Percentiles rank a stretch among this genome's conserved stretches.
These are phyloP conservation scores for Paradisaea rubra DNA, from an alignment of 2,113 vertebrate genomes.

Conservation along the genomic window DNA sequence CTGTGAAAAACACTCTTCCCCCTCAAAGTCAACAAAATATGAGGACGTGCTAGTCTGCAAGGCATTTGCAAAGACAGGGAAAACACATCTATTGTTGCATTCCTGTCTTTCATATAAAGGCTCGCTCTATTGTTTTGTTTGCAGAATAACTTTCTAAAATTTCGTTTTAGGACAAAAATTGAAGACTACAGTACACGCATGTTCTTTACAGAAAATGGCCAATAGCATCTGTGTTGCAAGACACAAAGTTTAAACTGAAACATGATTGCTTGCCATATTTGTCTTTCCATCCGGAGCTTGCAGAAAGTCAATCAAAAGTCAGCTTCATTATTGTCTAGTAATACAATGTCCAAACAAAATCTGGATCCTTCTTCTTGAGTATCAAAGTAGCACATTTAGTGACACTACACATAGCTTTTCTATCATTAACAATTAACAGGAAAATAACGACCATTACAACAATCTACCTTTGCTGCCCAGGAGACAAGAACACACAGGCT, in stretches of 20 bases:
- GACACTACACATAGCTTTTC: background rate
- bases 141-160: background rate
- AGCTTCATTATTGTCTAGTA: background rate
- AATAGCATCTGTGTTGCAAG: background rate
- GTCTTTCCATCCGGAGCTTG: background rate
- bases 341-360: background rate
- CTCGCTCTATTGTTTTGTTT: background rate
- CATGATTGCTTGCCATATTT: background rate
- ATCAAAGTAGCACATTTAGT: background rate
- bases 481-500: background rate
- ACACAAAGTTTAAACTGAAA: background rate
- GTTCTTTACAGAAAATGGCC: background rate
- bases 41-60: background rate
- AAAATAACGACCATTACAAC: background rate
- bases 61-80: background rate
- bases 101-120: background rate
- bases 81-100: background rate
- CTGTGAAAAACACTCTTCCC: background rate
- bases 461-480: background rate
- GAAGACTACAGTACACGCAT: background rate
- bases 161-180: background rate
- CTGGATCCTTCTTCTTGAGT: background rate
- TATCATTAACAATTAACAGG: background rate
- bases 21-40: background rate
- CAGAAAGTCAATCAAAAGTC: background rate